Evolutionary conservation across 2,888 invertebrate species (phyloP).

Genomic region (Bellardia bayeri): DNA sequence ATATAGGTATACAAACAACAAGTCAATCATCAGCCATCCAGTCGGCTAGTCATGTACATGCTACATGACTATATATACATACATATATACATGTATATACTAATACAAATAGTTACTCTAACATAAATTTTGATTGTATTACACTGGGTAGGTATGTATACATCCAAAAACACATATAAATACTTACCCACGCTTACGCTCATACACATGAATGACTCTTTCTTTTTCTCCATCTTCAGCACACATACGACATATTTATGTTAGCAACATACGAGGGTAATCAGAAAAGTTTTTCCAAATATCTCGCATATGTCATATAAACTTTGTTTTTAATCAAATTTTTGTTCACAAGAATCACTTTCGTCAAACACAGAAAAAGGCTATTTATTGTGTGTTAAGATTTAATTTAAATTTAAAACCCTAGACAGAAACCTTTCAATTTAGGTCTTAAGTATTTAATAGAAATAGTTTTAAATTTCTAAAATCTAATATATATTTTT

Average conservation of each 20-base stretch:
- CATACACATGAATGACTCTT: slow-evolving; percentile 24
- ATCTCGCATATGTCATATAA: not conserved
- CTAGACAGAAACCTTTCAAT: too few relatives aligned
- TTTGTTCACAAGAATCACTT: too few relatives aligned
- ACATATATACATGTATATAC: slow-evolving; percentile 8
- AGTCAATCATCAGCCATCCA: slow-evolving; percentile 49
- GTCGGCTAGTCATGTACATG: slow-evolving; percentile 43
- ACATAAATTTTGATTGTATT: slow-evolving; percentile 64
- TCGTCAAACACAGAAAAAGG: too few relatives aligned
- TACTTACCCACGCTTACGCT: slow-evolving; percentile 41
- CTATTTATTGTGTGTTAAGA: too few relatives aligned
- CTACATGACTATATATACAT: not conserved
- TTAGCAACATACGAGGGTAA: not conserved
- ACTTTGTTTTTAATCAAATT: too few relatives aligned
- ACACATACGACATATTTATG: not conserved
- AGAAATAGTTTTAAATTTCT: too few relatives aligned
- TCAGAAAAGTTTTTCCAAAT: not conserved
- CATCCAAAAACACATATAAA: slow-evolving; percentile 29
- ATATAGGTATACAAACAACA: not conserved
- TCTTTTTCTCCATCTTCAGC: not conserved
- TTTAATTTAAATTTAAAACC: too few relatives aligned
- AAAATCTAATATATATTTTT: too few relatives aligned
- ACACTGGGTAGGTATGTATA: not conserved
- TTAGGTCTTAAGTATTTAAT: too few relatives aligned
- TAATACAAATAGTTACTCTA: slow-evolving; percentile 51